Base-by-base conservation (phyloP, 53 echinoderm and acorn worm species). In the Echinarachnius parma region DNA sequence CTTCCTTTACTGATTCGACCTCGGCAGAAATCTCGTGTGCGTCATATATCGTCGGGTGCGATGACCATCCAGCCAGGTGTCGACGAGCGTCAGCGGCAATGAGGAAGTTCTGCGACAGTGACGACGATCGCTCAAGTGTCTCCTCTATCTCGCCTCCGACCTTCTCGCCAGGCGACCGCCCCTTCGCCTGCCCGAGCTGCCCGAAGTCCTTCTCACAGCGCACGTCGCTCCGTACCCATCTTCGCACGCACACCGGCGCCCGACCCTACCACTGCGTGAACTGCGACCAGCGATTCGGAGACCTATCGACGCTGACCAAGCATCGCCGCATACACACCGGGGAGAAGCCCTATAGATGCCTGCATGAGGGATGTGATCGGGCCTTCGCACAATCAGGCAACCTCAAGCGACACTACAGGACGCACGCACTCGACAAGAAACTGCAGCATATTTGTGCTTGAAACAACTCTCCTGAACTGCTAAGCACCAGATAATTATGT, bases 281-380 rank as follows among this genome's bases (percentile, higher is more conserved):
- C 39, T 72, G 74, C 36, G 55, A 56, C 37, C 55, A 57, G 19
- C 74, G 74, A 25, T 72, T 72, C 74, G 74, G 74, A 2, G 74
- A 72, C 26, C 30, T 72, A 28, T 72, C 74, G 25, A 72, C 74
- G 42, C 55, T 72, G 74, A 72, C 74, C 74, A 72, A 72, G 26
- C 74, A 72, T 56, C 74, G 74, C 14, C 74, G 74, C 28, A 72
- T 57, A 24, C 74, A 72, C 55, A 72, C 74, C 28, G 74, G 74
- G 2, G 74, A 72, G 36, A 44, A 45, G n/a, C 74, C 74, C 23
- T 72, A 72, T 57, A 34, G 74, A 15, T 72, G 74, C n/a, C 55
- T 39, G 0, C 35, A 72, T 26, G 58, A 72, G 27, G 74, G 74
- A 39, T 72, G 74, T 37, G 3, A 37, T 0, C 37, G 58, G 19